Base-by-base conservation (phyloP, 2,113 vertebrate species). In the Trematocara variabile region DNA sequence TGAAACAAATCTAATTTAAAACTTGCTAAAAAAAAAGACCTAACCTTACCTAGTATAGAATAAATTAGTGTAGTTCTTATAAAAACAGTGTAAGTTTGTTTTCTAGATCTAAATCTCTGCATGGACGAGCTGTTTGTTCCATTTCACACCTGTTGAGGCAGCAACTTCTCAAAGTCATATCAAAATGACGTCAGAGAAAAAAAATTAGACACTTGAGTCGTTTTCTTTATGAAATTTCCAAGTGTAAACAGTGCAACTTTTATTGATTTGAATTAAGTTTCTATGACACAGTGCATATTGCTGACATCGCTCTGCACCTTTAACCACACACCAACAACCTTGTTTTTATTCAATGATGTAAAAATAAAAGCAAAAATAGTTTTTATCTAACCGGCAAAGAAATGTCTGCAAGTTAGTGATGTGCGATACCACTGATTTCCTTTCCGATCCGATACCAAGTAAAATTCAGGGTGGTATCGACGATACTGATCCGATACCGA, bases 161-260 rank as follows among this genome's bases (percentile, higher is more conserved):
- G 33, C 60, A 13, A 33, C 60, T 65, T 37, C 60, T 37, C 34
- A 20, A 20, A 65, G 7, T 22, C 11, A 13, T 63, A 56, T 28
- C 30, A 44, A 44, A 44, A 16, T 55, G 5, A 39, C 2, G 2
- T 22, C 50, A 4, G 39, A 16, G 68, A 54, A 18, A 37, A 81
- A 50, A 82, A 85, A 16, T 7, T 81, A 87, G n/a, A 91, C 8
- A 48, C 68, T 3, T 4, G 16, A 77, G 37, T 34, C 52, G 3
- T 14, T 9, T 25, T 88, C 37, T 79, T 68, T 58, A 46, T 50
- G 77, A 80, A 86, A 86, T 84, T 53, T 90, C 77, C 52, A 81
- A 75, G 89, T 94, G 92, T 94, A 94, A 93, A 95, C 93, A 95
- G 94, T 95, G 94, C 91, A 94, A 94, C 92, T 80, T 95, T 95